Evolutionary conservation across 2,888 invertebrate species (phyloP), one percentile per base, ranked within the genome.

Genomic region (Habroteleia sp.): DNA sequence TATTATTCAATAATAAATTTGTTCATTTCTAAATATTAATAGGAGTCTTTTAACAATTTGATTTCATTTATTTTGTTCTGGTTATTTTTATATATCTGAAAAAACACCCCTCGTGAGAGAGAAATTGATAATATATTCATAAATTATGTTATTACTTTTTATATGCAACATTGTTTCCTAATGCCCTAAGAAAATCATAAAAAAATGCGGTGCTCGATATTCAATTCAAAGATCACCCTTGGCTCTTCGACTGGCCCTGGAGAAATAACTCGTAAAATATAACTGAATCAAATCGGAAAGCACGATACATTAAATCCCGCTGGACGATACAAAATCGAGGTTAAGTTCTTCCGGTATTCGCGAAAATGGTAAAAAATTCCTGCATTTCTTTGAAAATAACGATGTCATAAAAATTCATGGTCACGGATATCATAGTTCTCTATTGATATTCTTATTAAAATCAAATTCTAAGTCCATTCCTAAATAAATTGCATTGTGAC

Each of bases 331-430:
- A 77, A 80, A 83, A 87, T 87, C 83, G 86, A 81, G 86, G 85
- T 85, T 86, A 87, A 88, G 82, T 81, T 84, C 82, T 87, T 87
- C 87, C 87, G 84, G 83, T 77, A 66, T 79, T 69, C 72, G 77
- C 42, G 69, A 13, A 66, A 39, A 37, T 27, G 52, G 37, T 63
- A 11, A 54, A 68, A 63, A 65, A 68, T 66, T 42, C 56, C 42
- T 50, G 35, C 29, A 16, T 54, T 79, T 79, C 77, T 68, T 79
- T 77, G 74, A 73, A 25, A 72, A 77, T 81, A 80, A 83, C 69
- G 80, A 66, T 63, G 54, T 71, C 46, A 78, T 81, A 75, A 81
- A 79, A 72, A 72, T 71, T 44, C 71, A 71, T 48, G 48, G 14
- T 10, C 41, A 54, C 10, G 31, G 6, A 8, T 35, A 10, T 25